Percentiles rank a stretch among this genome's conserved stretches.
These are phyloP conservation scores for Zapornia atra DNA, from an alignment of 2,113 vertebrate species.

Conservation along the genomic window DNA sequence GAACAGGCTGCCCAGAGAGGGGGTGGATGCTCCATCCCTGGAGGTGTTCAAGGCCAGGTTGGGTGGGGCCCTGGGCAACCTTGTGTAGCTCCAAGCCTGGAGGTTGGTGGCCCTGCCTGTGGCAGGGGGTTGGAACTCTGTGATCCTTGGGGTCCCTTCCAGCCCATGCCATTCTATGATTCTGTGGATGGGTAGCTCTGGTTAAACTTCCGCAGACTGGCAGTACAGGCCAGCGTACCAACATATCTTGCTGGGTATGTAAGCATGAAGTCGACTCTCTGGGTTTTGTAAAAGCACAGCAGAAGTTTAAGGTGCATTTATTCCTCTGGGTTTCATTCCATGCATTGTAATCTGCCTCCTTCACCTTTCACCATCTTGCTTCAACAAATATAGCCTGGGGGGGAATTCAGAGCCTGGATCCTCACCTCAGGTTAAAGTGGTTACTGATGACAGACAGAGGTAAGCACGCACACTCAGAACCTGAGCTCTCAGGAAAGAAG, in stretches of 20 bases:
- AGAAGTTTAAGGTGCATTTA: background rate
- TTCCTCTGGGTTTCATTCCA: slow-evolving; percentile 20
- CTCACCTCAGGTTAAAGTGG: slow-evolving; percentile 41
- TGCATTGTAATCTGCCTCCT: slow-evolving; percentile 2
- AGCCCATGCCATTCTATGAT: too few species aligned
- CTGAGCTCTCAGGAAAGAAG: background rate
- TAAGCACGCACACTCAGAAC: background rate
- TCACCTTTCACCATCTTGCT: slow-evolving; percentile 45
- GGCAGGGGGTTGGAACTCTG: too few species aligned
- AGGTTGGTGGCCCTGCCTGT: too few species aligned
- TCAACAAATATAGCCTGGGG: background rate
- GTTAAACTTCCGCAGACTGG: background rate
- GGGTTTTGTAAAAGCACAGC: background rate
- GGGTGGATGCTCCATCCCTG: too few species aligned
- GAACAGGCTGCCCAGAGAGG: too few species aligned
- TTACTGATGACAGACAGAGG: slow-evolving; percentile 57
- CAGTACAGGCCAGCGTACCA: background rate
- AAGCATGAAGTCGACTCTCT: accelerated
- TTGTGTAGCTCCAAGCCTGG: too few species aligned
- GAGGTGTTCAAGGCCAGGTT: too few species aligned
- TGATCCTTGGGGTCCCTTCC: too few species aligned
- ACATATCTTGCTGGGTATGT: background rate
- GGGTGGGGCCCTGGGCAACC: too few species aligned
- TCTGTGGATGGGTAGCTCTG: background rate
- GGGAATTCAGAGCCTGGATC: background rate